Evolutionary conservation across 1,140 invertebrate genomes (phyloP).

Genomic region (Augochlora pura): DNA sequence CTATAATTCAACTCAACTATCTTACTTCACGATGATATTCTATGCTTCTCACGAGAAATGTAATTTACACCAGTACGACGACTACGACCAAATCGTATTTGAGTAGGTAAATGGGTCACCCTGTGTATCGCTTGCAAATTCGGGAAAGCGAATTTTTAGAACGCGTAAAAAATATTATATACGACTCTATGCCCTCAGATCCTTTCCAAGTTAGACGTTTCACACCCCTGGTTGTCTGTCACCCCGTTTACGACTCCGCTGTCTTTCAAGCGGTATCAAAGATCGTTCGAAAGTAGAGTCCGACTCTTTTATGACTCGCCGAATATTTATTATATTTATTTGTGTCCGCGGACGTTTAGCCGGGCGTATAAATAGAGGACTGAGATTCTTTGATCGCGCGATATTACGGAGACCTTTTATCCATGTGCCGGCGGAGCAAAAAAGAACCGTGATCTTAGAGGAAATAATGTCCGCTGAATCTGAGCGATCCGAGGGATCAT

Average conservation of each 20-base stretch:
- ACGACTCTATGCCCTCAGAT: neutral
- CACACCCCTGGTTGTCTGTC: neutral
- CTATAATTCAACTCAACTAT: too few relatives aligned
- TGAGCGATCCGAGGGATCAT: neutral
- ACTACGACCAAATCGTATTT: too few relatives aligned
- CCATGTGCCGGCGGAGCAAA: neutral
- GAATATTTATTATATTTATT: neutral
- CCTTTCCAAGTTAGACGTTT: neutral
- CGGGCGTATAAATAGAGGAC: constrained; percentile 5
- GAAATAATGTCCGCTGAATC: neutral
- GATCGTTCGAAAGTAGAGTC: neutral
- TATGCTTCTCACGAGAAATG: too few relatives aligned
- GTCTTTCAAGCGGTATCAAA: too few relatives aligned
- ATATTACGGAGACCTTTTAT: neutral
- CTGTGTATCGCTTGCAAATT: too few relatives aligned
- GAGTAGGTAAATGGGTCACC: too few relatives aligned
- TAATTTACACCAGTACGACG: too few relatives aligned
- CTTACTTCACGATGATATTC: too few relatives aligned
- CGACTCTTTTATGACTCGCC: neutral
- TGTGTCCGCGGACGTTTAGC: neutral
- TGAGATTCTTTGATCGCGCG: constrained; percentile 30
- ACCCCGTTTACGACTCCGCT: neutral
- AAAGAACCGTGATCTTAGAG: neutral
- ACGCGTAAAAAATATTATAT: neutral
- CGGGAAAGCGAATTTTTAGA: neutral